Conservation (phyloP, 2,888 invertebrate species). For the Eristalis tenax region DNA sequence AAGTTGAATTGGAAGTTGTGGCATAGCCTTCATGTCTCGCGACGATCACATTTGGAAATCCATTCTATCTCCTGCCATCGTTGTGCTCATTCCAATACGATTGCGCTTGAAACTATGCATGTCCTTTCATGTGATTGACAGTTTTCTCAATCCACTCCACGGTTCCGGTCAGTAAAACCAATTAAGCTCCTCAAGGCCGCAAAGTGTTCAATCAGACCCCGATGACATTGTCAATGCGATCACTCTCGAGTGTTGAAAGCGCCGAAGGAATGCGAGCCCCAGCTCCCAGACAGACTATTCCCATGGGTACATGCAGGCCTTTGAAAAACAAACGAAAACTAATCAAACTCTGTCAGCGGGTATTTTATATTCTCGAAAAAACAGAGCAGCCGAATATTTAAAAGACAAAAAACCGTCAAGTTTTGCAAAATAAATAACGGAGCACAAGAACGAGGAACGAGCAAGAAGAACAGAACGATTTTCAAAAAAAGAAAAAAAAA, state of each 20-base stretch:
- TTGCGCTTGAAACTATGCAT: too few relatives aligned
- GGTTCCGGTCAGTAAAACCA: background rate
- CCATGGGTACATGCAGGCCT: background rate
- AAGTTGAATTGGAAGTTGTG: too few relatives aligned
- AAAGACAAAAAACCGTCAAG: background rate
- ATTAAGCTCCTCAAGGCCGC: background rate
- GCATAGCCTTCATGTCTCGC: too few relatives aligned
- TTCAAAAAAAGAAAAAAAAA: slow-evolving; percentile 35
- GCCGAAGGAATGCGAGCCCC: background rate
- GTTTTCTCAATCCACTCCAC: background rate
- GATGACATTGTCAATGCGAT: background rate
- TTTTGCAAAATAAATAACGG: background rate
- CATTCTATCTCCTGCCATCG: too few relatives aligned
- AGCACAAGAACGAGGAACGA: background rate
- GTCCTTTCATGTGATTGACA: background rate
- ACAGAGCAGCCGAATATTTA: background rate
- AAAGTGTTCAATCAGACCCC: background rate
- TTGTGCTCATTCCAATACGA: too few relatives aligned
- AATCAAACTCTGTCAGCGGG: slow-evolving; percentile 27
- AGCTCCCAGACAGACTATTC: background rate
- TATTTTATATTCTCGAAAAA: slow-evolving; percentile 25
- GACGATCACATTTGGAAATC: too few relatives aligned
- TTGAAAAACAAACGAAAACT: background rate
- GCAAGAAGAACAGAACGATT: background rate
- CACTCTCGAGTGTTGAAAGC: background rate